These are phyloP conservation scores for Drosophila pachea DNA, from an alignment of 1,140 invertebrate genomes.

Conservation along the genomic window DNA sequence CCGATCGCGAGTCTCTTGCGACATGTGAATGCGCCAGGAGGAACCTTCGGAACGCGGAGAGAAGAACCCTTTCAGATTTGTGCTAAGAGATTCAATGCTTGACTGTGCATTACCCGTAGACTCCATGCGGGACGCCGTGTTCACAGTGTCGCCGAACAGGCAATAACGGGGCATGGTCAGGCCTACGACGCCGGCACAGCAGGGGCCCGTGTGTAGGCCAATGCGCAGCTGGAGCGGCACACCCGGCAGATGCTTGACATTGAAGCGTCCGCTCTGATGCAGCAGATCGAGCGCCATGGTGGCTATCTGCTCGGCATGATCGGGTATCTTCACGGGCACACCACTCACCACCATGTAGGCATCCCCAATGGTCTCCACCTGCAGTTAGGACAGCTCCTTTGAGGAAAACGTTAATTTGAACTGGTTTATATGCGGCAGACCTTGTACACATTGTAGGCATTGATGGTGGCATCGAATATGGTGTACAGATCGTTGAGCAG, in stretches of 20 bases:
- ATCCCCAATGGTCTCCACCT: conserved; percentile 97
- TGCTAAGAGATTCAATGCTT: neutral
- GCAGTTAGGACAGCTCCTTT: neutral
- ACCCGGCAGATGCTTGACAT: conserved; percentile 89
- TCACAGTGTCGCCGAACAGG: conserved; percentile 95
- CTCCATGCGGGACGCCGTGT: conserved; percentile 94
- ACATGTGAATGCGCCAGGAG: conserved; percentile 90
- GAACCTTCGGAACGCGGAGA: conserved; percentile 80
- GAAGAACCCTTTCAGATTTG: neutral
- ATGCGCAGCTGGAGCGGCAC: conserved; percentile 89
- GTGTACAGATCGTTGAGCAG: conserved; percentile 95
- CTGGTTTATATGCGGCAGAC: conserved; percentile 73
- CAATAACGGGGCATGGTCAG: conserved; percentile 95
- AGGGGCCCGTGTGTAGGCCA: conserved; percentile 90
- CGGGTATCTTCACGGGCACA: conserved; percentile 87
- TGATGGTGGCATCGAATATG: conserved; percentile 94
- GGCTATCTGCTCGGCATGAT: conserved; percentile 89
- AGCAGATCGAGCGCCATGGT: conserved; percentile 93
- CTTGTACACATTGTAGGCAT: conserved; percentile 95
- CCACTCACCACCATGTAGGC: conserved; percentile 97
- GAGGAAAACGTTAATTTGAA: neutral
- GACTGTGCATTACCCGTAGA: conserved; percentile 84
- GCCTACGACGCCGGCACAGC: conserved; percentile 91
- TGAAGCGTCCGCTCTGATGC: conserved; percentile 91
- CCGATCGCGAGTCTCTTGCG: conserved; percentile 86